These are phyloP conservation scores for Syrrhaptes paradoxus DNA, from an alignment of 2,113 vertebrate genomes.

Conservation along the genomic window DNA sequence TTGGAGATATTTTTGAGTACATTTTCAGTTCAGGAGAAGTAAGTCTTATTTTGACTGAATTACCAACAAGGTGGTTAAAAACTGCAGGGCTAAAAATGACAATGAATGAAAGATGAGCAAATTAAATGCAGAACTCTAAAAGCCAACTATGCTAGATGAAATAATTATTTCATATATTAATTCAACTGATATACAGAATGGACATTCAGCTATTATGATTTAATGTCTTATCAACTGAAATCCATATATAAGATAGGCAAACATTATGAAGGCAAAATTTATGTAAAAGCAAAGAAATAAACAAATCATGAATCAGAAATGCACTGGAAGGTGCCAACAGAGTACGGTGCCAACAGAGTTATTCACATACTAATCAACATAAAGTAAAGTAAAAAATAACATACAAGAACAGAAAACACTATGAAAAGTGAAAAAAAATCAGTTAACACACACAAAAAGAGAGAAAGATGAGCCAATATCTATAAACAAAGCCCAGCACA, in stretches of 20 bases:
- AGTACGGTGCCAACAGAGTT: neutral
- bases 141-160: neutral
- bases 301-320: neutral
- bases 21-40: neutral
- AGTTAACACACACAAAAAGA: neutral
- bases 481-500: neutral
- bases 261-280: neutral
- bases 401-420: neutral
- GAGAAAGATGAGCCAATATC: neutral
- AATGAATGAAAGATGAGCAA: neutral
- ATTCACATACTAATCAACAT: neutral
- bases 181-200: neutral
- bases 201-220: neutral
- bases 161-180: neutral
- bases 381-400: neutral
- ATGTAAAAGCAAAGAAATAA: neutral
- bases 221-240: constrained; percentile 8
- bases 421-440: neutral
- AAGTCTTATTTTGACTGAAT: constrained; percentile 9
- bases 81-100: neutral
- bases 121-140: neutral
- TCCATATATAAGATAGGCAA: neutral
- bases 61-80: neutral
- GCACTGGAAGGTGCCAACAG: neutral
- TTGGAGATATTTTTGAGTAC: neutral